Conservation (phyloP, 2,888 invertebrate genomes). For the Bhutanitis thaidina region DNA sequence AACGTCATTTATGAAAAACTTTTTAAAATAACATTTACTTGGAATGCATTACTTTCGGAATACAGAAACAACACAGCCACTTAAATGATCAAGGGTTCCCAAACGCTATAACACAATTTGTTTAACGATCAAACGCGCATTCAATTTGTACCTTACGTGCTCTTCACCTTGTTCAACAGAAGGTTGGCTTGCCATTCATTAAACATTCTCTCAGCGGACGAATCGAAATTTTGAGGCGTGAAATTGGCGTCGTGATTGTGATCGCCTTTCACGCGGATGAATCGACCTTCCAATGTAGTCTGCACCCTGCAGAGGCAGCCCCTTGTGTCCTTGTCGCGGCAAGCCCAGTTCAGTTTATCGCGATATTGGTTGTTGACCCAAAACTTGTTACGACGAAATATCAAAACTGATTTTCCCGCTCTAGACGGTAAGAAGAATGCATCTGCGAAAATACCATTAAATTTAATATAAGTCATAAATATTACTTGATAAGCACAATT, state of each 20-base stretch:
- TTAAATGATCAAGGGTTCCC: not conserved
- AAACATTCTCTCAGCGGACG: slow-evolving; percentile 38
- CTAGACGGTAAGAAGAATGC: slow-evolving; percentile 71
- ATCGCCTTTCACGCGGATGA: slow-evolving; percentile 58
- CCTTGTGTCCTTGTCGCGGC: slow-evolving; percentile 64
- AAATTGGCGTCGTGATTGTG: slow-evolving; percentile 69
- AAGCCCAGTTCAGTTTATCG: slow-evolving; percentile 71
- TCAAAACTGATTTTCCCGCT: slow-evolving; percentile 69
- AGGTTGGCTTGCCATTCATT: slow-evolving; percentile 32
- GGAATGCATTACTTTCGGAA: slow-evolving; percentile 19
- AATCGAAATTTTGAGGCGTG: slow-evolving; percentile 60
- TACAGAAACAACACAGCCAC: slow-evolving; percentile 3
- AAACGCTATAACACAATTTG: not conserved
- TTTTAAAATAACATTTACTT: not conserved
- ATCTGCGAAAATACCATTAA: slow-evolving; percentile 41
- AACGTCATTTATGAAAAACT: not conserved
- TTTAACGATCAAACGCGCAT: not conserved
- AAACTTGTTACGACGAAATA: slow-evolving; percentile 68
- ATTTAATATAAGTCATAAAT: not conserved
- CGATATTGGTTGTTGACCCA: slow-evolving; percentile 74
- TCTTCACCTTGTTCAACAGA: slow-evolving; percentile 25
- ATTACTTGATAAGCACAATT: no score
- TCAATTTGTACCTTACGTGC: not conserved
- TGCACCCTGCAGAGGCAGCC: slow-evolving; percentile 70
- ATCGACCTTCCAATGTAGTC: slow-evolving; percentile 67